Conservation (phyloP, 2,113 vertebrate genomes). For the Gobius niger region DNA sequence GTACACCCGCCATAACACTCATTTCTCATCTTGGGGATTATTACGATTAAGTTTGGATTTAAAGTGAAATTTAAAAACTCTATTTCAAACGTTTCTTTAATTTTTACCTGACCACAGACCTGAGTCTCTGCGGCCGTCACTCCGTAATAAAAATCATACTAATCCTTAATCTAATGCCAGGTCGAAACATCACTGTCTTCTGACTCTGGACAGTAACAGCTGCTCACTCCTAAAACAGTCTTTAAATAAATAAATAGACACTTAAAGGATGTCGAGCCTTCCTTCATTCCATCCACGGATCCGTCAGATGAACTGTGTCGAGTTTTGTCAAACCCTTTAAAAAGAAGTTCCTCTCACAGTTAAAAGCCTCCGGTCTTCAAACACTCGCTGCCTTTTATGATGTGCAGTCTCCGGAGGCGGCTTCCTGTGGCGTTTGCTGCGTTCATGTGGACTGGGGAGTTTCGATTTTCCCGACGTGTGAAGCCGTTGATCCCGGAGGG, state of each 20-base stretch:
- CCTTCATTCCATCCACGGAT: constrained; percentile 23
- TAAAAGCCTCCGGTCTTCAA: background rate
- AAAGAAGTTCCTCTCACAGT: too few species aligned
- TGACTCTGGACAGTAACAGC: background rate
- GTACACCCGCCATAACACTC: too few species aligned
- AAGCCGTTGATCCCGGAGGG: too few species aligned
- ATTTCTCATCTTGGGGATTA: too few species aligned
- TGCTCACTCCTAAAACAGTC: constrained; percentile 12
- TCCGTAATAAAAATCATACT: background rate
- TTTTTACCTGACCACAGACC: background rate
- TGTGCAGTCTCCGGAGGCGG: too few species aligned
- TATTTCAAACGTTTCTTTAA: too few species aligned
- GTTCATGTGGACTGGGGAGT: too few species aligned
- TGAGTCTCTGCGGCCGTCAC: background rate
- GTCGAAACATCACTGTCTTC: constrained; percentile 1
- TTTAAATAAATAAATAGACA: constrained; percentile 63
- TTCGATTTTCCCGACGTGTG: too few species aligned
- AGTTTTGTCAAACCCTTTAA: background rate
- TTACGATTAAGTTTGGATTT: too few species aligned
- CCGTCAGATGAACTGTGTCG: background rate
- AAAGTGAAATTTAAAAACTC: too few species aligned
- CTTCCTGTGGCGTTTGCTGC: too few species aligned
- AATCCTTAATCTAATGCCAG: background rate
- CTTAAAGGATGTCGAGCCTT: background rate
- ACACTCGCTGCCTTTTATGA: background rate